Percentiles rank a stretch among this genome's conserved stretches.
These are phyloP conservation scores for Ichneumon xanthorius DNA, from an alignment of 2,888 invertebrate genomes.

Conservation along the genomic window DNA sequence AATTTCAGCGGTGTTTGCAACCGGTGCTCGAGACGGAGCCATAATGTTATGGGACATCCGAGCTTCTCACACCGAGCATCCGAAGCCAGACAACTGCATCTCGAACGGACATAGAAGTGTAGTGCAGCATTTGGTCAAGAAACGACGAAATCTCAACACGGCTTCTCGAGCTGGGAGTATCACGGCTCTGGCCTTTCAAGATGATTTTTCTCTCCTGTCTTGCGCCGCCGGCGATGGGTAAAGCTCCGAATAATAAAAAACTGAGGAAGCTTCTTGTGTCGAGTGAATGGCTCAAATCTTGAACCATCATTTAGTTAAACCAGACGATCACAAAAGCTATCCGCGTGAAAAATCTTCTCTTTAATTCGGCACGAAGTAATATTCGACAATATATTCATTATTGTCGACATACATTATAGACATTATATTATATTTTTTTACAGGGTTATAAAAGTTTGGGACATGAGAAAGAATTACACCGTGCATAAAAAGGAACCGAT, in stretches of 20 bases:
- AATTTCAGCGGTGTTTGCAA: slow-evolving; percentile 91
- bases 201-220: slow-evolving; percentile 91
- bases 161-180: slow-evolving; percentile 89
- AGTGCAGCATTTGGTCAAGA: slow-evolving; percentile 82
- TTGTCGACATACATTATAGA: too few species aligned
- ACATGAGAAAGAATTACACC: slow-evolving; percentile 92
- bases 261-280: not conserved
- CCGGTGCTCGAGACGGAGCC: slow-evolving; percentile 95
- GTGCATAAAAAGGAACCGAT: slow-evolving; percentile 89
- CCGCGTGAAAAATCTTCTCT: not conserved
- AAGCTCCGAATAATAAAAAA: slow-evolving; percentile 41
- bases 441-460: slow-evolving; percentile 94
- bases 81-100: slow-evolving; percentile 91
- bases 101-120: slow-evolving; percentile 88
- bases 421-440: too few species aligned
- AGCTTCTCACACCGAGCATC: slow-evolving; percentile 85
- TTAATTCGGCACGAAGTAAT: not conserved
- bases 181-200: slow-evolving; percentile 93
- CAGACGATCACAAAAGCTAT: not conserved
- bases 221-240: slow-evolving; percentile 95
- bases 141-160: slow-evolving; percentile 81
- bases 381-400: slow-evolving; percentile 28
- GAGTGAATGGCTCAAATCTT: too few species aligned
- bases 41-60: slow-evolving; percentile 94
- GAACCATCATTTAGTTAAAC: not conserved